phyloP scores from a whole-genome alignment of 2,888 invertebrate species.

The Apamea epomidion region DNA sequence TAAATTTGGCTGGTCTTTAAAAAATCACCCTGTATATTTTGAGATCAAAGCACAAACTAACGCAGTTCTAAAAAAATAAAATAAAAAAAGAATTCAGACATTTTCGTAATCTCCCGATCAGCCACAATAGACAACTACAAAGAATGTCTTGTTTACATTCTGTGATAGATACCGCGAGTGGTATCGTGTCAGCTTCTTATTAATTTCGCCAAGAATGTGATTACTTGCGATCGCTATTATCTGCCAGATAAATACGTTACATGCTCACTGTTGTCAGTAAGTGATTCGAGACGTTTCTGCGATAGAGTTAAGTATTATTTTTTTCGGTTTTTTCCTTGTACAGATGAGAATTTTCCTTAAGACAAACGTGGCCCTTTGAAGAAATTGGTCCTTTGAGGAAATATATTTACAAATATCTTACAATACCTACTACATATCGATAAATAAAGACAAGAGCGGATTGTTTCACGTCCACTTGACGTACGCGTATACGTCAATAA shows the following conservation, averaged over 20 bases:
- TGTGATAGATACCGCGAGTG: slow-evolving; percentile 44
- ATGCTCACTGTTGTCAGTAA: neutral
- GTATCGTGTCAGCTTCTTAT: slow-evolving; percentile 46
- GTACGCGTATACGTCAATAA: too few relatives aligned
- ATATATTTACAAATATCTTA: neutral
- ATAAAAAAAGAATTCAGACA: neutral
- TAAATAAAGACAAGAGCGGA: neutral
- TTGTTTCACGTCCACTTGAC: too few relatives aligned
- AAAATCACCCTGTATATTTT: too few relatives aligned
- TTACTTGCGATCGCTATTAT: slow-evolving; percentile 42
- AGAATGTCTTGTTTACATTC: slow-evolving; percentile 68
- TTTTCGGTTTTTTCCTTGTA: neutral
- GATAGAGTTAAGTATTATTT: neutral
- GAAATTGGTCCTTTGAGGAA: neutral
- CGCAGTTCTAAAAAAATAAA: neutral
- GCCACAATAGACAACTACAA: slow-evolving; percentile 33
- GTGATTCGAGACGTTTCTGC: neutral
- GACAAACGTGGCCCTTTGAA: neutral
- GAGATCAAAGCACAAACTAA: neutral
- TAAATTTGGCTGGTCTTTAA: too few relatives aligned
- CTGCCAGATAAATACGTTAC: slow-evolving; percentile 27
- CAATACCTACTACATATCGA: too few relatives aligned
- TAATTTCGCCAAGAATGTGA: slow-evolving; percentile 53
- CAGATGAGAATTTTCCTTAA: neutral
- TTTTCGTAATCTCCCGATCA: neutral